Percentiles rank a stretch among this genome's conserved stretches.
phyloP scores from a whole-genome alignment of 1,140 invertebrate species.

The Penaeus vannamei region DNA sequence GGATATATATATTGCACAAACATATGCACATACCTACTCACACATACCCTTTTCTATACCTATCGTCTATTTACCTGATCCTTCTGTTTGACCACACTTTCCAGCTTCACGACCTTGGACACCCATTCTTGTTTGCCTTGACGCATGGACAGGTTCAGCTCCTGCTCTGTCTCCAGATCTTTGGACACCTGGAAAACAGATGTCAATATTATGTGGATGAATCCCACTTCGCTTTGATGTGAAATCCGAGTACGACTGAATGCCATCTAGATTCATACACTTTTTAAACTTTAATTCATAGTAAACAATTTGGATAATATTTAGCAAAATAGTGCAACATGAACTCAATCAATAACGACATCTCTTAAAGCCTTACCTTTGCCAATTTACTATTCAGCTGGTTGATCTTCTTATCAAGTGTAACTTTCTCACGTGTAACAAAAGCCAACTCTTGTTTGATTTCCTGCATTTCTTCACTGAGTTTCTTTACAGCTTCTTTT shows the following conservation, averaged over 20 bases:
- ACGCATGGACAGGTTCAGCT: conserved; percentile 82
- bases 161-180: conserved; percentile 84
- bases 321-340: too few species aligned
- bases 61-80: conserved; percentile 73
- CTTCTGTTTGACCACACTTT: conserved; percentile 77
- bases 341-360: too few species aligned
- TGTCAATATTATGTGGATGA: not conserved
- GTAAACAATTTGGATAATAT: too few species aligned
- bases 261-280: not conserved
- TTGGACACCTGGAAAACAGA: conserved; percentile 71
- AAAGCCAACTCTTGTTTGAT: too few species aligned
- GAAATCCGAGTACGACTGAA: not conserved
- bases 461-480: too few species aligned
- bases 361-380: too few species aligned
- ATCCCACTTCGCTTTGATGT: not conserved
- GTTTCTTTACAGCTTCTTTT: too few species aligned
- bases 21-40: not conserved
- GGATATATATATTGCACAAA: too few species aligned
- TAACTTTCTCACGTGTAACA: too few species aligned
- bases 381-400: too few species aligned
- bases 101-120: conserved; percentile 78
- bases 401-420: too few species aligned
- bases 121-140: conserved; percentile 86
- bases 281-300: too few species aligned
- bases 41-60: not conserved